Evolutionary conservation across 2,888 invertebrate genomes (phyloP).

Genomic region (Mesochorus sp.): DNA sequence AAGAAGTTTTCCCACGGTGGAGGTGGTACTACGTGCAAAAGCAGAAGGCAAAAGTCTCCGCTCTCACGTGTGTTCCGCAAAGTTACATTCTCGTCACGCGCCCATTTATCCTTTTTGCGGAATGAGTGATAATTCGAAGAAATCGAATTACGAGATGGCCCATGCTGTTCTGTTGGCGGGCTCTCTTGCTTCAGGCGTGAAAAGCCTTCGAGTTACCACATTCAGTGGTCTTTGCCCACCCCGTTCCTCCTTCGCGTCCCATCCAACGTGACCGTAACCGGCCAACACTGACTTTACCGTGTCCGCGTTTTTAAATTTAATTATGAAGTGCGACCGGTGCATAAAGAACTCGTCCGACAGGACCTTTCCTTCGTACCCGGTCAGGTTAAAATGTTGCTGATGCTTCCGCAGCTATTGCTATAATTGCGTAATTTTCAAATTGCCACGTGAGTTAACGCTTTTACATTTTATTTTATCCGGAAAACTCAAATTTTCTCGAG

Average conservation of each 20-base stretch:
- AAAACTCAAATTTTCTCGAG: constrained; percentile 1
- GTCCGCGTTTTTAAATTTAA: constrained; percentile 76
- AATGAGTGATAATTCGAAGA: constrained; percentile 80
- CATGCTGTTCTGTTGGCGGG: constrained; percentile 4
- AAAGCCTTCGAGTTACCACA: constrained; percentile 75
- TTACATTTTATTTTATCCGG: neutral
- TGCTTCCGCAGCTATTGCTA: constrained; percentile 12
- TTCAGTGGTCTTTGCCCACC: constrained; percentile 47
- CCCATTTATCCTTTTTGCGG: constrained; percentile 79
- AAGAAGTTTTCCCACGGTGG: constrained; percentile 10
- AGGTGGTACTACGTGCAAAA: constrained; percentile 21
- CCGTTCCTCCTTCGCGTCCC: neutral
- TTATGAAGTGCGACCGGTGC: constrained; percentile 74
- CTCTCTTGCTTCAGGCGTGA: constrained; percentile 66
- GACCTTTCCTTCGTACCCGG: neutral
- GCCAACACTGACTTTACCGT: constrained; percentile 43
- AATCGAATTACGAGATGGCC: constrained; percentile 77
- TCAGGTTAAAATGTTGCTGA: constrained; percentile 17
- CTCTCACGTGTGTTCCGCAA: constrained; percentile 22
- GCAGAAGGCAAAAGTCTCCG: constrained; percentile 11
- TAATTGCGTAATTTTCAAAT: constrained; percentile 36
- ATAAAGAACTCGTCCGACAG: constrained; percentile 66
- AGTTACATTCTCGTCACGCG: constrained; percentile 77
- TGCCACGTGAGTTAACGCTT: constrained; percentile 1
- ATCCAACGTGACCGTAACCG: constrained; percentile 7